These are phyloP conservation scores for Pharmacophagus antenor DNA, from an alignment of 2,888 invertebrate genomes.

Conservation along the genomic window DNA sequence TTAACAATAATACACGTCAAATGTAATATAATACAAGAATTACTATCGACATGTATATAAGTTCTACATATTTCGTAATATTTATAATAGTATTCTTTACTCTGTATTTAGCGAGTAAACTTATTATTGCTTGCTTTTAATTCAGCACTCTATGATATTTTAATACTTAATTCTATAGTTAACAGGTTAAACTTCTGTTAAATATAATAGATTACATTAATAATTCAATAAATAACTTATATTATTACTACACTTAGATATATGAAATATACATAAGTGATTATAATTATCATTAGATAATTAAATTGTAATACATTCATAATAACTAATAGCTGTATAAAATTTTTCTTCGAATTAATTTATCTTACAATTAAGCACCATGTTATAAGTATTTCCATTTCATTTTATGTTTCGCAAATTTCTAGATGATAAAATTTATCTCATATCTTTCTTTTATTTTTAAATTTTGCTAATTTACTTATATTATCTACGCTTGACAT, in stretches of 20 bases:
- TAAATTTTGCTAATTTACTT: background rate
- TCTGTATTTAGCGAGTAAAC: too few species aligned
- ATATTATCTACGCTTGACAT: too few species aligned
- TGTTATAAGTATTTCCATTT: background rate
- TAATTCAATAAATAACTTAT: background rate
- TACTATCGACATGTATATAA: too few species aligned
- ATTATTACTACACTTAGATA: background rate
- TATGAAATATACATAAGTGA: background rate
- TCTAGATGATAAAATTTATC: conserved; percentile 8
- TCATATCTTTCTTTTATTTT: background rate
- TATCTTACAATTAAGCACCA: conserved; percentile 20
- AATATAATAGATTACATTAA: background rate
- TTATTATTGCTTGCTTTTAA: too few species aligned
- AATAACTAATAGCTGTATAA: background rate
- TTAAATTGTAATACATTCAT: background rate
- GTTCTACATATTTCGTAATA: too few species aligned
- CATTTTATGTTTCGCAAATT: background rate
- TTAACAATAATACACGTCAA: too few species aligned
- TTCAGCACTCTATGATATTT: too few species aligned
- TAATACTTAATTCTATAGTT: too few species aligned
- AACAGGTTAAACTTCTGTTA: too few species aligned
- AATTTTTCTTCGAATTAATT: background rate
- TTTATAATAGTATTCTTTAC: too few species aligned
- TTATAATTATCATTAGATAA: background rate
- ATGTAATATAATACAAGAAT: too few species aligned